Base-by-base conservation (phyloP, 2,113 vertebrate species). In the Gorsachius goisagi region DNA sequence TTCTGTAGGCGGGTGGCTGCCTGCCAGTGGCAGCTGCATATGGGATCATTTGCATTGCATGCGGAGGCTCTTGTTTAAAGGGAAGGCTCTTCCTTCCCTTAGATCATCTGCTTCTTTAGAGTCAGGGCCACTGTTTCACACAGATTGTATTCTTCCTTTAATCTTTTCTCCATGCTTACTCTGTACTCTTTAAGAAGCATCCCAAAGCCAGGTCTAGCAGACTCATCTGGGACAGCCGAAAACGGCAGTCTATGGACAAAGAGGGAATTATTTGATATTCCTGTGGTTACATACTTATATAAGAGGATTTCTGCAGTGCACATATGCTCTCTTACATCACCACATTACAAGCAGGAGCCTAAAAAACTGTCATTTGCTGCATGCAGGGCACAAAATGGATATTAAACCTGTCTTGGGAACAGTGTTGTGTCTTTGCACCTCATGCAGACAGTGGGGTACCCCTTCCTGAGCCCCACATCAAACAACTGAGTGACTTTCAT, bases 1-100 rank as follows among this genome's bases (percentile, higher is more conserved):
- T 98, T 95, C 50, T 94, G 97, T 96, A 98, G 97, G 97, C 94
- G 94, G 96, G 97, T 98, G 98, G 98, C 98, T 98, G 98, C 64
- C 93, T 98, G 98, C 98, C 98, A 98, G 97, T 95, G 97, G 97
- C 98, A 98, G 98, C 98, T 98, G 98, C 97, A 94, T 82, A 83
- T 95, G 81, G 98, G 96, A 98, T 98, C 95, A 98, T 98, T 98
- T 98, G 98, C 98, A 98, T 98, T 98, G 97, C 97, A 97, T 91
- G 97, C 91, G 37, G 88, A 97, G 97, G 84, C 97, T 97, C 97
- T 96, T 96, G 96, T 98, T 98, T 97, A 97, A 98, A 98, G 92
- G 93, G 97, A 96, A 97, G 93, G 94, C 94, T 98, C 97, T 98
- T 98, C 98, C 98, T 98, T 97, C 63, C 94, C 97, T 98, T 95